Evolutionary conservation across 2,888 invertebrate genomes (phyloP).

Genomic region (Argyresthia goedartella): DNA sequence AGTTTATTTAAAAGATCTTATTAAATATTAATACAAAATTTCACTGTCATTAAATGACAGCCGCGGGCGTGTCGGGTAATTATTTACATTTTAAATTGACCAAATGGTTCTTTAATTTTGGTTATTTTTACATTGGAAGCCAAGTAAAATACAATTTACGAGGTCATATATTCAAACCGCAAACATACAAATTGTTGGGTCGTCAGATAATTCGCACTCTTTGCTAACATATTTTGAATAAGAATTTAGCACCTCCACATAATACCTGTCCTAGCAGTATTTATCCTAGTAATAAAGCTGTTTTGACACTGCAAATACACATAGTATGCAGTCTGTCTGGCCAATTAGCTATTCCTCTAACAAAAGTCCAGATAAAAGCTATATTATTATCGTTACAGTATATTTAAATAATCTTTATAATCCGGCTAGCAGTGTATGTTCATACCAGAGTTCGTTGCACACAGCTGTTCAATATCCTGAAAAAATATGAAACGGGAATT

Average conservation of each 20-base stretch:
- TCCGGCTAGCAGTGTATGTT: constrained; percentile 54
- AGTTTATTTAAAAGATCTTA: background rate
- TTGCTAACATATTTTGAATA: too few relatives aligned
- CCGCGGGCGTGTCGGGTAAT: too few relatives aligned
- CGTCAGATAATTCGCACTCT: too few relatives aligned
- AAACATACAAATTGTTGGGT: too few relatives aligned
- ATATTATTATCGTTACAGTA: constrained; percentile 7
- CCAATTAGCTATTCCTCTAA: background rate
- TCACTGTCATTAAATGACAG: background rate
- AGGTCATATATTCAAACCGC: too few relatives aligned
- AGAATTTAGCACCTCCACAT: too few relatives aligned
- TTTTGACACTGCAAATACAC: too few relatives aligned
- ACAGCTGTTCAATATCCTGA: constrained; percentile 46
- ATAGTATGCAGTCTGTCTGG: too few relatives aligned
- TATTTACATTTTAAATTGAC: constrained; percentile 1
- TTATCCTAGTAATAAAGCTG: too few relatives aligned
- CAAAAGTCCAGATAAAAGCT: constrained; percentile 40
- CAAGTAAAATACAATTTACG: background rate
- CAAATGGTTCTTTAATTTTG: background rate
- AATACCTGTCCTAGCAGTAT: too few relatives aligned
- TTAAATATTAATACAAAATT: background rate
- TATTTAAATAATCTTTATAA: constrained; percentile 39
- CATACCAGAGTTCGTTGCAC: constrained; percentile 60
- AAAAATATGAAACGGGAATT: background rate
- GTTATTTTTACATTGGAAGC: background rate